A percentile compares a stretch with the other conserved stretches of the same genome.
Conservation (phyloP, 2,888 invertebrate species). For the Stratiomys singularior region DNA sequence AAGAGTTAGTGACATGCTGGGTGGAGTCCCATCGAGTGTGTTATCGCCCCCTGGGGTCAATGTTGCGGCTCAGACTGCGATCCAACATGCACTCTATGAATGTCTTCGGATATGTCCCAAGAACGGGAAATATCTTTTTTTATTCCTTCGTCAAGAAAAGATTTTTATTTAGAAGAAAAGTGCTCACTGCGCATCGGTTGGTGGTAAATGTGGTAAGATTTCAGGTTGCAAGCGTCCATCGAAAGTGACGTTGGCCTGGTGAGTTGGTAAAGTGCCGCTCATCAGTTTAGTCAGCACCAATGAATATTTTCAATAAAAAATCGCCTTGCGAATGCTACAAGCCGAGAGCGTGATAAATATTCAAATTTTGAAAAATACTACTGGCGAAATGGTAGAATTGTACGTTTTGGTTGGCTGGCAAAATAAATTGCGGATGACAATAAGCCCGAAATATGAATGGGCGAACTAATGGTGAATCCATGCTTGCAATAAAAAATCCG, state of each 20-base stretch:
- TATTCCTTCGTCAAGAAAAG: slow-evolving; percentile 16
- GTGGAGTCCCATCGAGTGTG: slow-evolving; percentile 52
- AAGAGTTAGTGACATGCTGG: slow-evolving; percentile 53
- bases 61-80: slow-evolving; percentile 43
- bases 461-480: too few relatives aligned
- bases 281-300: slow-evolving; percentile 14
- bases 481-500: too few relatives aligned
- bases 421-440: too few relatives aligned
- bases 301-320: too few relatives aligned
- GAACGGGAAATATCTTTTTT: slow-evolving; percentile 27
- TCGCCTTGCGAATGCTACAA: too few relatives aligned
- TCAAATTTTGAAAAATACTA: too few relatives aligned
- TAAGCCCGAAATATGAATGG: too few relatives aligned
- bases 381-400: too few relatives aligned
- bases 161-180: slow-evolving; percentile 7
- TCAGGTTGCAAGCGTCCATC: slow-evolving; percentile 26
- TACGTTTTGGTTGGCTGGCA: too few relatives aligned
- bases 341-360: too few relatives aligned
- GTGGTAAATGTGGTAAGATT: slow-evolving; percentile 42
- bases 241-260: slow-evolving; percentile 28
- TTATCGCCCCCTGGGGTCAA: slow-evolving; percentile 52
- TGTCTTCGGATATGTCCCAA: neutral
- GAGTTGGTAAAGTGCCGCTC: slow-evolving; percentile 25
- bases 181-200: slow-evolving; percentile 25
- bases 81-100: slow-evolving; percentile 20